Conservation (phyloP, 1,140 invertebrate species). For the Apis dorsata region DNA sequence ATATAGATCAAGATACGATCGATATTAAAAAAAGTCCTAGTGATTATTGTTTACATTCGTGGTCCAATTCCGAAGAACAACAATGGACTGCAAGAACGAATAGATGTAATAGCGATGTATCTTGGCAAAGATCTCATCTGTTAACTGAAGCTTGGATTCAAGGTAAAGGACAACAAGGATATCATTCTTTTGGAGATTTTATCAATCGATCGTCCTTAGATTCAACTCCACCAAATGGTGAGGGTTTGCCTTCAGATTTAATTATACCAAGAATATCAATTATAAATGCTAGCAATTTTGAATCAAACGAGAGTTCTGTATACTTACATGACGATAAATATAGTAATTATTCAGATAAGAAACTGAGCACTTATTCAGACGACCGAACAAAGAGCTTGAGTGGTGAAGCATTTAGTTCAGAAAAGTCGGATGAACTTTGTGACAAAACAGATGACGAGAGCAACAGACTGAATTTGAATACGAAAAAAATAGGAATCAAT, state of each 20-base stretch:
- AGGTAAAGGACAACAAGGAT: constrained; percentile 62
- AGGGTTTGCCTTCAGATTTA: constrained; percentile 54
- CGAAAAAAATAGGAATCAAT: constrained; percentile 9
- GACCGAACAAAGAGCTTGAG: constrained; percentile 70
- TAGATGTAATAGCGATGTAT: constrained; percentile 74
- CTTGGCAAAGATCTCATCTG: constrained; percentile 72
- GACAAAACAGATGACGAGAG: constrained; percentile 57
- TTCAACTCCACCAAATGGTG: constrained; percentile 52
- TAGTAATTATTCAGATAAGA: constrained; percentile 59
- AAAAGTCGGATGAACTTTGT: constrained; percentile 65
- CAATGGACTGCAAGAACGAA: constrained; percentile 60
- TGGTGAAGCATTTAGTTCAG: constrained; percentile 70
- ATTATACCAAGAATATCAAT: constrained; percentile 77
- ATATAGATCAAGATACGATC: constrained; percentile 5
- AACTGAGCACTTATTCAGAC: constrained; percentile 67
- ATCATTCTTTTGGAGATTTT: constrained; percentile 60
- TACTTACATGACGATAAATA: constrained; percentile 70
- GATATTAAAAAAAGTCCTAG: constrained; percentile 65
- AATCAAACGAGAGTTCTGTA: constrained; percentile 76
- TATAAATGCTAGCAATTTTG: constrained; percentile 77
- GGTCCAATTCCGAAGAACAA: constrained; percentile 54
- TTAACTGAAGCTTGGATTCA: constrained; percentile 68
- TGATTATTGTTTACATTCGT: constrained; percentile 63
- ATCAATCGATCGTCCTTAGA: constrained; percentile 39
- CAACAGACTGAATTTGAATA: constrained; percentile 54